Percentiles rank a stretch among this genome's conserved stretches.
phyloP scores from a whole-genome alignment of 2,888 invertebrate species.

The Helobdella robusta region DNA sequence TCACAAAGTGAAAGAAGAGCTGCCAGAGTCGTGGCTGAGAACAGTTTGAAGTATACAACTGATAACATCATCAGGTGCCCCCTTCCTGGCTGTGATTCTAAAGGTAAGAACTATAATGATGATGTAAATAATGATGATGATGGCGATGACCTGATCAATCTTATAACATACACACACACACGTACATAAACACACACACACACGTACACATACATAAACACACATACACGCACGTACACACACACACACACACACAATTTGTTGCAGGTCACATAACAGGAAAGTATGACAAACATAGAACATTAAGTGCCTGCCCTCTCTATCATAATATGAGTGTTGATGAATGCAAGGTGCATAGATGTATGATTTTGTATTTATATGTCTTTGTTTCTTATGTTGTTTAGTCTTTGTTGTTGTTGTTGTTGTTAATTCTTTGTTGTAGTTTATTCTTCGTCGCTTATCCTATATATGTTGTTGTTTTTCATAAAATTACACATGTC shows the following conservation, averaged over 20 bases:
- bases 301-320: conserved; percentile 78
- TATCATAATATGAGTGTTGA: conserved; percentile 76
- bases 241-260: too few species aligned
- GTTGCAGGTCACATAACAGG: conserved; percentile 58
- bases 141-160: neutral
- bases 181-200: too few species aligned
- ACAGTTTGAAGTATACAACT: conserved; percentile 33
- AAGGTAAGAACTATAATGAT: conserved; percentile 50
- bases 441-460: too few species aligned
- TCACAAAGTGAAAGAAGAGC: conserved; percentile 31
- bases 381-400: too few species aligned
- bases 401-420: too few species aligned
- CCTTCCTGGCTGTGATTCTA: conserved; percentile 73
- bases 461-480: too few species aligned
- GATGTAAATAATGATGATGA: neutral
- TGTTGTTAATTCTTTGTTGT: too few species aligned
- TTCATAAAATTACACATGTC: too few species aligned
- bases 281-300: conserved; percentile 68
- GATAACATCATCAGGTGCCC: conserved; percentile 57
- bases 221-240: too few species aligned
- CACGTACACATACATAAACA: too few species aligned
- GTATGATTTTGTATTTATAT: neutral
- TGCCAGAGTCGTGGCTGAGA: conserved; percentile 36
- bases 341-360: conserved; percentile 57
- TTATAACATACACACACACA: too few species aligned